Percentiles rank a stretch among this genome's conserved stretches.
Evolutionary conservation across 2,888 invertebrate species (phyloP).

Genomic region (Rhynchonema sp.): DNA sequence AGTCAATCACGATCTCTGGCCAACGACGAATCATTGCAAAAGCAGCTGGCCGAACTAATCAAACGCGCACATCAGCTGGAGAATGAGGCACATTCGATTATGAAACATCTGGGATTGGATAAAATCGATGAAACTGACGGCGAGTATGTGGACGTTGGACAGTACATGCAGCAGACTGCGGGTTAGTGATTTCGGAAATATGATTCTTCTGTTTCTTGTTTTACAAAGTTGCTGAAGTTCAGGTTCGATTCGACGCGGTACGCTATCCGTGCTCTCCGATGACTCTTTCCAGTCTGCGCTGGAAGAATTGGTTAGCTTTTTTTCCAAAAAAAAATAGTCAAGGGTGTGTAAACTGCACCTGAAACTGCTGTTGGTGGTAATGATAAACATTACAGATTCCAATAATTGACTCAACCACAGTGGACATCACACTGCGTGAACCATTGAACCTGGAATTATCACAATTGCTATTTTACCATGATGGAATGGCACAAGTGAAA

Average conservation of each 20-base stretch:
- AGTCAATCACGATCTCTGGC: background rate
- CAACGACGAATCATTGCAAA: background rate
- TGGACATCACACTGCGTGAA: conserved; percentile 58
- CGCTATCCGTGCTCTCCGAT: conserved; percentile 52
- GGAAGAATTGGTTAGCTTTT: conserved; percentile 38
- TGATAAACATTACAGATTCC: conserved; percentile 39
- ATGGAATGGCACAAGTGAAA: conserved; percentile 61
- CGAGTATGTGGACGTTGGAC: too few species aligned
- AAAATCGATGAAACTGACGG: background rate
- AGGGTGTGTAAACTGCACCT: too few species aligned
- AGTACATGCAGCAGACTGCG: too few species aligned
- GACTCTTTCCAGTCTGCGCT: conserved; percentile 91
- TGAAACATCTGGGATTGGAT: too few species aligned
- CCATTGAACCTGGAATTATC: conserved; percentile 51
- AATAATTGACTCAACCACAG: conserved; percentile 63
- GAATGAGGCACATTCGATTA: background rate
- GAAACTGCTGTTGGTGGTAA: too few species aligned
- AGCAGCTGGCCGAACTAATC: background rate
- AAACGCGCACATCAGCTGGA: background rate
- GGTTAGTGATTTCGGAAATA: too few species aligned
- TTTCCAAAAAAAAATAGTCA: background rate
- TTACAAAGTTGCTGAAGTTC: too few species aligned
- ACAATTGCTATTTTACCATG: conserved; percentile 58
- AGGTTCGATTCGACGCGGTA: conserved; percentile 12
- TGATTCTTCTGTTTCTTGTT: too few species aligned